A percentile compares a stretch with the other conserved stretches of the same genome.
phyloP scores from a whole-genome alignment of 2,113 vertebrate species.

The Siphamia tubifer region DNA sequence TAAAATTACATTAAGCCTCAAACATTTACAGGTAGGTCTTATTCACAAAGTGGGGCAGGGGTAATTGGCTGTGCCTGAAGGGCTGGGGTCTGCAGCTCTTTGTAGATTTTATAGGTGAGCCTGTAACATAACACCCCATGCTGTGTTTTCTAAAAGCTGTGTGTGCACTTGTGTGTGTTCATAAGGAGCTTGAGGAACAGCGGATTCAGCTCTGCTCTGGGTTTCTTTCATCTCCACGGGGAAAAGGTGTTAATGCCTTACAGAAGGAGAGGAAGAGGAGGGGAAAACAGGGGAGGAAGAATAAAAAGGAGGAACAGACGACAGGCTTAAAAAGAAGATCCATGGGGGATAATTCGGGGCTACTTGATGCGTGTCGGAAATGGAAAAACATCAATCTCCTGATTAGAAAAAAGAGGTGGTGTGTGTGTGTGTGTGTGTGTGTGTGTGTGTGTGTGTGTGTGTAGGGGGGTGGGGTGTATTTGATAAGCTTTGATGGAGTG shows the following conservation, averaged over 20 bases:
- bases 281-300: slow-evolving; percentile 1
- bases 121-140: slow-evolving; percentile 42
- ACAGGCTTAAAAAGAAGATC: slow-evolving; percentile 16
- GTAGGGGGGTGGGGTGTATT: no score
- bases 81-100: slow-evolving; percentile 43
- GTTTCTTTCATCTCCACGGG: slow-evolving; percentile 69
- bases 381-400: not conserved
- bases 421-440: no score
- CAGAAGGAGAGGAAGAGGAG: slow-evolving; percentile 37
- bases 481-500: slow-evolving; percentile 11
- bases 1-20: slow-evolving; percentile 35
- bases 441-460: no score
- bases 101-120: slow-evolving; percentile 73
- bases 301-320: not conserved
- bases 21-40: slow-evolving; percentile 26
- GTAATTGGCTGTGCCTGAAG: slow-evolving; percentile 52
- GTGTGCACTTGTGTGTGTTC: slow-evolving; percentile 12
- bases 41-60: slow-evolving; percentile 19
- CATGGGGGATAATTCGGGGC: slow-evolving; percentile 18
- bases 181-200: slow-evolving; percentile 27
- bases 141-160: slow-evolving; percentile 33
- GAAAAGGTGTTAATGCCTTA: slow-evolving; percentile 62
- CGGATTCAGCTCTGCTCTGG: slow-evolving; percentile 29
- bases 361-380: not conserved
- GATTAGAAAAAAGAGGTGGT: not conserved